phyloP scores from a whole-genome alignment of 1,140 invertebrate genomes.

The Bombus turneri region DNA sequence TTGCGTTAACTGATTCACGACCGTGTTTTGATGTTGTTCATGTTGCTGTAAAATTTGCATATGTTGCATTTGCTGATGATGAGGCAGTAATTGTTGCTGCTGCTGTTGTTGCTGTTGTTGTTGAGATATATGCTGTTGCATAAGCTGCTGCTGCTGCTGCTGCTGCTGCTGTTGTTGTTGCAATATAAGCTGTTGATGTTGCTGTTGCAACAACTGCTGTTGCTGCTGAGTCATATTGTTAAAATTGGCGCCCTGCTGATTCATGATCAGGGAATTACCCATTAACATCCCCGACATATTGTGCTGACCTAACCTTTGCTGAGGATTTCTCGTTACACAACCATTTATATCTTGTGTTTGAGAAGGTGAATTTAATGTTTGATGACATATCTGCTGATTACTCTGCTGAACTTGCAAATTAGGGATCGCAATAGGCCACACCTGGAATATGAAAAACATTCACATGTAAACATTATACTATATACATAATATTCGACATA shows the following conservation, averaged over 20 bases:
- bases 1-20: conserved; percentile 75
- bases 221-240: conserved; percentile 74
- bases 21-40: conserved; percentile 71
- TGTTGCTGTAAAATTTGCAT: conserved; percentile 76
- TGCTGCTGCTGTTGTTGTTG: conserved; percentile 76
- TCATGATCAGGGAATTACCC: conserved; percentile 79
- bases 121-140: conserved; percentile 73
- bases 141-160: conserved; percentile 65
- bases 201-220: conserved; percentile 69
- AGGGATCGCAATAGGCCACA: conserved; percentile 79
- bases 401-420: conserved; percentile 77
- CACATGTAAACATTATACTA: neutral
- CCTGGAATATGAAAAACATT: conserved; percentile 62
- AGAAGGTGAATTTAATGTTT: conserved; percentile 72
- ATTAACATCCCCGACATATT: conserved; percentile 80
- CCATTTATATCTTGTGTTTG: conserved; percentile 74
- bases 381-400: conserved; percentile 75
- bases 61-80: conserved; percentile 76
- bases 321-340: conserved; percentile 70
- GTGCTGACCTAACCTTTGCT: conserved; percentile 76
- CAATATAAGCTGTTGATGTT: conserved; percentile 71
- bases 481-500: no score
- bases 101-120: conserved; percentile 69
- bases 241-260: conserved; percentile 77
- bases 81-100: conserved; percentile 68